These are phyloP conservation scores for Hyposoter dolosus DNA, from an alignment of 2,888 invertebrate species.

Conservation along the genomic window DNA sequence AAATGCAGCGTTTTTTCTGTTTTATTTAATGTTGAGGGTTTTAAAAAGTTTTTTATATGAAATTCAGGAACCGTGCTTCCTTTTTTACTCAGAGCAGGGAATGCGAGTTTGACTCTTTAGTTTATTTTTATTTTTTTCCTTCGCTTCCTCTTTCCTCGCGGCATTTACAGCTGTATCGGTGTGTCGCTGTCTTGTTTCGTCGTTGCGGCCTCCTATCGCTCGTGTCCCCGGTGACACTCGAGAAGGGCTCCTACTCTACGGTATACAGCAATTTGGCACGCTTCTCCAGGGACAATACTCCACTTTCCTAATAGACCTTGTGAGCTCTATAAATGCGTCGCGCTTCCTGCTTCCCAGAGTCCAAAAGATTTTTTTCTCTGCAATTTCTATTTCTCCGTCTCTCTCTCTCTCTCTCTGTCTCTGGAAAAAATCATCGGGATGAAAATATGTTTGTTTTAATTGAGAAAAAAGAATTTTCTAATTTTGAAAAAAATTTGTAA, in stretches of 20 bases:
- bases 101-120: constrained; percentile 5
- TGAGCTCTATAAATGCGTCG: constrained; percentile 42
- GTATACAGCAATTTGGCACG: constrained; percentile 61
- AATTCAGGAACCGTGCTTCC: not conserved
- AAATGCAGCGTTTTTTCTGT: not conserved
- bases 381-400: no score
- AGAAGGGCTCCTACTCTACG: constrained; percentile 49
- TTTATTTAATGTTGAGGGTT: not conserved
- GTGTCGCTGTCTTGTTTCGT: constrained; percentile 29
- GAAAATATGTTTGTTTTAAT: not conserved
- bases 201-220: constrained; percentile 23
- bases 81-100: not conserved
- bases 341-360: constrained; percentile 17
- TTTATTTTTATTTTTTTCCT: no score
- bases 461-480: not conserved
- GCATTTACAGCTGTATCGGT: constrained; percentile 15
- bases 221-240: constrained; percentile 47
- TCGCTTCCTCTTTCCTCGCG: not conserved
- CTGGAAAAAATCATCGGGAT: not conserved
- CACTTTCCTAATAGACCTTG: constrained; percentile 62
- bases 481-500: not conserved
- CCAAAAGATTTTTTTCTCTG: constrained; percentile 4
- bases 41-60: not conserved
- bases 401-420: no score
- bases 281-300: constrained; percentile 62